phyloP scores from a whole-genome alignment of 1,140 invertebrate species.

The Drosophila leontia region DNA sequence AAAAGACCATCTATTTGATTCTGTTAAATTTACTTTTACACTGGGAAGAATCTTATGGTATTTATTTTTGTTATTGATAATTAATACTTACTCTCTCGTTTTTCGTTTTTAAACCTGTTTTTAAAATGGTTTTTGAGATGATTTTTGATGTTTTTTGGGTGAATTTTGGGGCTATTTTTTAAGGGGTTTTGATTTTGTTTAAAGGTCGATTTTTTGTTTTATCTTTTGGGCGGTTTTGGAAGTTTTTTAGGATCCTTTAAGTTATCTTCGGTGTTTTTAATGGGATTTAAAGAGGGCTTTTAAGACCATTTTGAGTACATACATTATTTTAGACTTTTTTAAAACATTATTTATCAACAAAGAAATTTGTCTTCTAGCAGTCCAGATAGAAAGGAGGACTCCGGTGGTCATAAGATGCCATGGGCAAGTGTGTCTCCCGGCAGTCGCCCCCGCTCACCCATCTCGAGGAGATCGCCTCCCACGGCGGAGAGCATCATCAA shows the following conservation, averaged over 20 bases:
- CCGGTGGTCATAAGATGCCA: constrained; percentile 38
- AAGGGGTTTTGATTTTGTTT: too few species aligned
- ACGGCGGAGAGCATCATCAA: constrained; percentile 68
- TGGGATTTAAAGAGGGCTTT: too few species aligned
- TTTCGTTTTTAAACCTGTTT: accelerated
- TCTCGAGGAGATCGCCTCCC: constrained; percentile 18
- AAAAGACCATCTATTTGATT: too few species aligned
- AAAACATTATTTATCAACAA: neutral
- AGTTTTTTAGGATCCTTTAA: neutral
- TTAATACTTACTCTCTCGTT: neutral
- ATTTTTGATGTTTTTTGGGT: neutral
- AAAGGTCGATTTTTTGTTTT: neutral
- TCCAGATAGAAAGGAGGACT: neutral
- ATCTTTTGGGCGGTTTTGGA: neutral
- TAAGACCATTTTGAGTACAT: too few species aligned
- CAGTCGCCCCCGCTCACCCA: constrained; percentile 46
- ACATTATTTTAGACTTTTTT: too few species aligned
- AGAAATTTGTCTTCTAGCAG: neutral
- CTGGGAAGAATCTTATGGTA: neutral
- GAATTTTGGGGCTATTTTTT: neutral
- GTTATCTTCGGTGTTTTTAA: too few species aligned
- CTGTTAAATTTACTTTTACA: neutral
- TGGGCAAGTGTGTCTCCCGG: constrained; percentile 84
- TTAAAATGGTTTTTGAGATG: neutral
- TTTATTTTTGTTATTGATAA: neutral